phyloP scores from a whole-genome alignment of 2,113 vertebrate genomes.

The Misgurnus mizolepis region DNA sequence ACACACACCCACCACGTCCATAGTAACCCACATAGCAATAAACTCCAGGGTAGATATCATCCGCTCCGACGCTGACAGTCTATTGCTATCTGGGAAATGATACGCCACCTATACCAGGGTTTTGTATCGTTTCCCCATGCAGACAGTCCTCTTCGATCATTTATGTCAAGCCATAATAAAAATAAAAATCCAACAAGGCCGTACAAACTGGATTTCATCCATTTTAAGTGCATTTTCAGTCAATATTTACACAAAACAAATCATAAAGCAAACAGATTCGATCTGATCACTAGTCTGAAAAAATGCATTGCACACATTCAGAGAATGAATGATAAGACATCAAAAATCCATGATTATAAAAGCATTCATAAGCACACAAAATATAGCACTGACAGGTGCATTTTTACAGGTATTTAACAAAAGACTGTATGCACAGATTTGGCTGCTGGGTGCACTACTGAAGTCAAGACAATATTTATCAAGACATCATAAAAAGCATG shows the following conservation, averaged over 20 bases:
- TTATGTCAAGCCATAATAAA: conserved; percentile 21
- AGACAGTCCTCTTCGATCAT: background rate
- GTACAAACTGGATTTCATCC: conserved; percentile 11
- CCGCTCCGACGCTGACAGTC: too few relatives aligned
- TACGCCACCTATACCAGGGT: conserved; percentile 1
- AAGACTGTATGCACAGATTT: conserved; percentile 27
- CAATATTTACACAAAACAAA: conserved; percentile 8
- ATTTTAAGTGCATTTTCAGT: conserved; percentile 37
- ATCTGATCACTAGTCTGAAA: background rate
- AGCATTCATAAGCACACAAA: background rate
- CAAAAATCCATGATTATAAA: conserved; percentile 24
- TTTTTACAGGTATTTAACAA: background rate
- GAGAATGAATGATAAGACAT: background rate
- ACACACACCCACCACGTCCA: background rate
- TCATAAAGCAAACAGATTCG: background rate
- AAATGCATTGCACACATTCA: conserved; percentile 5
- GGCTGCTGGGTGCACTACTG: background rate
- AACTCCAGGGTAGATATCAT: too few relatives aligned
- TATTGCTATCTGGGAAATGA: background rate
- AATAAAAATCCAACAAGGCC: conserved; percentile 24
- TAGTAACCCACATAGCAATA: background rate
- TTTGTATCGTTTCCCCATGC: conserved; percentile 16
- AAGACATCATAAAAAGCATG: background rate
- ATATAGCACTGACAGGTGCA: background rate
- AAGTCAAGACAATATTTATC: conserved; percentile 5